phyloP scores from a whole-genome alignment of 2,888 invertebrate genomes.

The Anarsia innoxiella region DNA sequence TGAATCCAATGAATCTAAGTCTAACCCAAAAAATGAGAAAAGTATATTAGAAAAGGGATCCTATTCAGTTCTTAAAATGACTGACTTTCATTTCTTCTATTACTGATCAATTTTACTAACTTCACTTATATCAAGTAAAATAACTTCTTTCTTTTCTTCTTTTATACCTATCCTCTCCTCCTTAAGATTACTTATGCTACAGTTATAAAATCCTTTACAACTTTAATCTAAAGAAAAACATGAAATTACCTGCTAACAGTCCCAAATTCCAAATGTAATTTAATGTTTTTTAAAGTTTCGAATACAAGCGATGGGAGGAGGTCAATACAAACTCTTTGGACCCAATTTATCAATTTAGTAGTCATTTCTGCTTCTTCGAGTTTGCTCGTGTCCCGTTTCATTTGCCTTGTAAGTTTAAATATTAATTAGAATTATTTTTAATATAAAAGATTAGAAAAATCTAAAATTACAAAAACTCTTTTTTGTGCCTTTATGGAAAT shows the following conservation, averaged over 20 bases:
- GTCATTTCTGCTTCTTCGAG: slow-evolving; percentile 26
- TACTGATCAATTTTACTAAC: neutral
- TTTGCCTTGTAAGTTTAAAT: too few relatives aligned
- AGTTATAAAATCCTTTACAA: slow-evolving; percentile 18
- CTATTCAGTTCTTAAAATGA: too few relatives aligned
- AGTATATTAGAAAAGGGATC: too few relatives aligned
- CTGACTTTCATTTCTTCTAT: neutral
- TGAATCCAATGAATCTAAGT: too few relatives aligned
- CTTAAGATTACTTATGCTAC: slow-evolving; percentile 17
- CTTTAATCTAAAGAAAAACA: slow-evolving; percentile 14
- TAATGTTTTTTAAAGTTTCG: slow-evolving; percentile 15
- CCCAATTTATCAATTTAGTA: slow-evolving; percentile 30
- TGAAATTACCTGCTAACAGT: slow-evolving; percentile 17
- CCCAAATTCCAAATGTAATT: slow-evolving; percentile 16
- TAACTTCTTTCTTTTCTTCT: neutral
- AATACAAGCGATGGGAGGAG: slow-evolving; percentile 17
- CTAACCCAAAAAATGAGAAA: too few relatives aligned
- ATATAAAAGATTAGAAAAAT: slow-evolving; percentile 12
- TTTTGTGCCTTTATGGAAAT: neutral
- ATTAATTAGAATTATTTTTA: too few relatives aligned
- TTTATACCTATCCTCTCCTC: too few relatives aligned
- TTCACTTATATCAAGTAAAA: neutral
- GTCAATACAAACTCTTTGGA: slow-evolving; percentile 10
- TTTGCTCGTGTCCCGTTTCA: slow-evolving; percentile 24
- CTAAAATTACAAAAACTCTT: neutral